Evolutionary conservation across 2,888 invertebrate species (phyloP).

Genomic region (Temnothorax unifasciatus): DNA sequence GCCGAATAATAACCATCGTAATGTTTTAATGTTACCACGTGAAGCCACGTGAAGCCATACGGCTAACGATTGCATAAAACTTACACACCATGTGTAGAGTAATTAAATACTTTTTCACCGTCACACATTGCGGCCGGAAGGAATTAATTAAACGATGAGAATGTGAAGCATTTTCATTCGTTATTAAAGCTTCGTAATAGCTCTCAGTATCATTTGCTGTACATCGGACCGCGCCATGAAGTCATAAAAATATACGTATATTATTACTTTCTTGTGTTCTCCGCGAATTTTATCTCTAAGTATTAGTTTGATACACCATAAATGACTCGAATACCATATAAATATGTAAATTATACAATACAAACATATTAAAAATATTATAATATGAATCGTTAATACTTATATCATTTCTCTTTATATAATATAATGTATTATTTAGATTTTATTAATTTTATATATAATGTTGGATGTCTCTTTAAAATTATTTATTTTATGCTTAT

Average conservation of each 20-base stretch:
- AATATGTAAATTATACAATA: background rate
- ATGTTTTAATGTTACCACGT: slow-evolving; percentile 55
- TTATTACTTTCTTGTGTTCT: slow-evolving; percentile 5
- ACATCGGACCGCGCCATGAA: background rate
- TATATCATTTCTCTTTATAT: background rate
- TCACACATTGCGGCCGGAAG: slow-evolving; percentile 41
- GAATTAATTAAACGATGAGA: slow-evolving; percentile 56
- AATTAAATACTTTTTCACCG: slow-evolving; percentile 56
- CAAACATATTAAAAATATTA: background rate
- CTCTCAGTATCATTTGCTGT: slow-evolving; percentile 44
- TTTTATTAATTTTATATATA: slow-evolving; percentile 1
- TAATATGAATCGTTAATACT: background rate
- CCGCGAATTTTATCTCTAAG: slow-evolving; percentile 7
- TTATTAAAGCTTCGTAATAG: slow-evolving; percentile 51
- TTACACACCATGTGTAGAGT: slow-evolving; percentile 36
- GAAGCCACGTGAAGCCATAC: slow-evolving; percentile 39
- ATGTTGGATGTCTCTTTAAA: background rate
- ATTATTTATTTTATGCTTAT: background rate
- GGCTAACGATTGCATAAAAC: slow-evolving; percentile 48
- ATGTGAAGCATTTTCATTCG: slow-evolving; percentile 49
- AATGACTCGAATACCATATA: background rate
- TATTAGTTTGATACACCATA: slow-evolving; percentile 9
- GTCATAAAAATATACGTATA: slow-evolving; percentile 8
- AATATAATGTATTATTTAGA: background rate
- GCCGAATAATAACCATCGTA: slow-evolving; percentile 46